Evolutionary conservation across 2,113 vertebrate species (phyloP).

Genomic region (Dromiciops gliroides): DNA sequence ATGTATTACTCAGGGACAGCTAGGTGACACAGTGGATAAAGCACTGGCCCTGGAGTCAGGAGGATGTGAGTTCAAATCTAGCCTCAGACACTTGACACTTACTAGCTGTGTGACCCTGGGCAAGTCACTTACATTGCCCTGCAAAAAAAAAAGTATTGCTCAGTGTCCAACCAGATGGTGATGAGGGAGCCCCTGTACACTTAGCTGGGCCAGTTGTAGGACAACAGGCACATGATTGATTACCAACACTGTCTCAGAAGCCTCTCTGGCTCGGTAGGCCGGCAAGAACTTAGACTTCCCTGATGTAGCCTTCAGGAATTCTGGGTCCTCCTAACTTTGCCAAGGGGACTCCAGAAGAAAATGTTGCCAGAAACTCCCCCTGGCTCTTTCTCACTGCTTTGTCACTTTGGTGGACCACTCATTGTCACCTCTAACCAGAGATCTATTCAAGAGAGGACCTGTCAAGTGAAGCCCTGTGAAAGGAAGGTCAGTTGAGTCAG

Average conservation of each 20-base stretch:
- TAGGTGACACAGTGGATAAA: too few relatives aligned
- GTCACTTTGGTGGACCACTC: not conserved
- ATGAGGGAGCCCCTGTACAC: not conserved
- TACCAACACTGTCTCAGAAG: not conserved
- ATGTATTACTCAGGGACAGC: too few relatives aligned
- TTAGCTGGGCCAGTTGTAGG: not conserved
- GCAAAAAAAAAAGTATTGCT: too few relatives aligned
- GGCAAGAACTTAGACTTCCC: not conserved
- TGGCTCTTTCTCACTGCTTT: not conserved
- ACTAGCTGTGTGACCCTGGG: too few relatives aligned
- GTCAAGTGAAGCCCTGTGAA: not conserved
- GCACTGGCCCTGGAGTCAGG: too few relatives aligned
- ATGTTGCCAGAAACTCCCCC: not conserved
- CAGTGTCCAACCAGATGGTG: not conserved
- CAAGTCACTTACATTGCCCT: too few relatives aligned
- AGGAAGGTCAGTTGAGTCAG: not conserved
- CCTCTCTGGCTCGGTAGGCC: not conserved
- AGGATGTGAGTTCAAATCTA: too few relatives aligned
- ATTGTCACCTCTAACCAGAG: not conserved
- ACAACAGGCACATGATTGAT: not conserved
- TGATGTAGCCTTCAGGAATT: not conserved
- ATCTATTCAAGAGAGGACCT: not conserved
- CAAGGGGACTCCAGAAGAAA: not conserved
- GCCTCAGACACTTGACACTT: too few relatives aligned
- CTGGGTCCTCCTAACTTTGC: not conserved